A percentile compares a stretch with the other conserved stretches of the same genome.
Evolutionary conservation across 2,797 vertebrate species (phyloP).

Genomic region (Megalops cyprinoides): DNA sequence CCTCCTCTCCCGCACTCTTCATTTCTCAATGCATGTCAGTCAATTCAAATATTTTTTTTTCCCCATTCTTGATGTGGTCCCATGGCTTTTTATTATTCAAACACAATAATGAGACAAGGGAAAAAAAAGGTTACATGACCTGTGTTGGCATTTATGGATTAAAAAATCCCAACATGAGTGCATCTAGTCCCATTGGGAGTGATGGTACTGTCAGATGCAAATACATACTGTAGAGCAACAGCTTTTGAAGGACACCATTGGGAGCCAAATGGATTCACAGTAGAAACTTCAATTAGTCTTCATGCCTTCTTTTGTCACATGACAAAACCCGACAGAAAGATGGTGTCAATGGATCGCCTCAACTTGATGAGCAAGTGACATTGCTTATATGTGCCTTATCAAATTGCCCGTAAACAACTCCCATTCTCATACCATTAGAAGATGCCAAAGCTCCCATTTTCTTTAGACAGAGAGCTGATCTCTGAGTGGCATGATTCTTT

Average conservation of each 20-base stretch:
- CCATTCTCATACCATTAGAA: not conserved
- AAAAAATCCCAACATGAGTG: not conserved
- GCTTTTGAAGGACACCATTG: not conserved
- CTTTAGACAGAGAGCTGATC: not conserved
- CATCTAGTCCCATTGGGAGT: not conserved
- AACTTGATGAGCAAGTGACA: not conserved
- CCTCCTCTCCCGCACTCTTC: not conserved
- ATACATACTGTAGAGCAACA: not conserved
- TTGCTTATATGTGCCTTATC: not conserved
- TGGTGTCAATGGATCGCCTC: not conserved
- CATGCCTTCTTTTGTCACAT: not conserved
- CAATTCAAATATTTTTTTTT: not conserved
- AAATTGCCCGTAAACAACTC: not conserved
- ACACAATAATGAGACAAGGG: not conserved
- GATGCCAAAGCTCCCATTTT: not conserved
- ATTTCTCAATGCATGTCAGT: slow-evolving; percentile 14
- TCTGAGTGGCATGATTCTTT: not conserved
- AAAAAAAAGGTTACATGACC: not conserved
- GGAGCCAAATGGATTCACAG: slow-evolving; percentile 5
- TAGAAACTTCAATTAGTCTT: slow-evolving; percentile 12
- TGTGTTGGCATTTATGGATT: not conserved
- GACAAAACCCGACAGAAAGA: not conserved
- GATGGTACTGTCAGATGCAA: not conserved
- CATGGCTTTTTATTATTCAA: slow-evolving; percentile 3
- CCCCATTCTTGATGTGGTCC: not conserved